Conservation (phyloP, 2,888 invertebrate species). For the Heliconius erato region DNA sequence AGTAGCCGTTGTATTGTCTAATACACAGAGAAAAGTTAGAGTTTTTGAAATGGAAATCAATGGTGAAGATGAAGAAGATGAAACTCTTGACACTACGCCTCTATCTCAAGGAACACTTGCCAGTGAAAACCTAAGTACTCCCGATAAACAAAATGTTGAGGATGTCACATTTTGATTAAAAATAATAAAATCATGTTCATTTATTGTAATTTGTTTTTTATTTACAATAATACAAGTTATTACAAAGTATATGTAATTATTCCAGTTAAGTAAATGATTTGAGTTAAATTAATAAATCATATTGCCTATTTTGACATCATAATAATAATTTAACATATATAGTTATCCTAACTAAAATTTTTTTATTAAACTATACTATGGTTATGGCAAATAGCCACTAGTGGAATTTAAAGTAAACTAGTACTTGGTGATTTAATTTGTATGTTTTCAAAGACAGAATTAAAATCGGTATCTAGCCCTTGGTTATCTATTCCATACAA, state of each 20-base stretch:
- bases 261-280: background rate
- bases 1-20: constrained; percentile 94
- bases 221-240: background rate
- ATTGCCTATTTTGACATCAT: background rate
- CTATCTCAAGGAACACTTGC: constrained; percentile 65
- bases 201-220: constrained; percentile 2
- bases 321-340: background rate
- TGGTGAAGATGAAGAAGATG: constrained; percentile 94
- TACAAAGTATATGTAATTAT: background rate
- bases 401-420: constrained; percentile 69
- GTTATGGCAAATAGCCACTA: background rate
- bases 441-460: constrained; percentile 87
- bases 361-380: background rate
- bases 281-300: background rate
- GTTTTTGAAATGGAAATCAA: constrained; percentile 97
- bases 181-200: background rate
- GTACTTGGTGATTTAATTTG: constrained; percentile 82
- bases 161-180: constrained; percentile 37
- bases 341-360: background rate
- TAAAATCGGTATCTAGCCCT: constrained; percentile 87
- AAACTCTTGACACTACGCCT: constrained; percentile 79
- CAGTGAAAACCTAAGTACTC: constrained; percentile 63
- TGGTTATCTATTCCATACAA: constrained; percentile 86
- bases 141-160: constrained; percentile 56
- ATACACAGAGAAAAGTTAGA: constrained; percentile 91